Conservation (phyloP, 2,797 vertebrate genomes). For the Coreius guichenoti region DNA sequence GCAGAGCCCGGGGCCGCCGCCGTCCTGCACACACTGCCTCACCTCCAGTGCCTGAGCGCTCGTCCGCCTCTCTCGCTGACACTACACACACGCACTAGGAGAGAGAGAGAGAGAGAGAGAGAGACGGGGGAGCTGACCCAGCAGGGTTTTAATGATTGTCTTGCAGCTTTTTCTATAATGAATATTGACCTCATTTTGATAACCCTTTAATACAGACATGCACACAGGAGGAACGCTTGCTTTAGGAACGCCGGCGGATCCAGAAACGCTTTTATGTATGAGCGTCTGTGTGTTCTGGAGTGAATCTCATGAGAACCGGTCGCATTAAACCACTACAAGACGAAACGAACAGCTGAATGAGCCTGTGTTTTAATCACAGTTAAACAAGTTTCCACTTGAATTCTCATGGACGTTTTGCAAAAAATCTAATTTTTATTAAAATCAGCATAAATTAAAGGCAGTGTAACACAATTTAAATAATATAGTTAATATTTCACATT, state of each 20-base stretch:
- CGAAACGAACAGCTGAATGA: neutral
- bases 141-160: slow-evolving; percentile 40
- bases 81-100: slow-evolving; percentile 39
- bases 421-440: neutral
- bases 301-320: slow-evolving; percentile 1
- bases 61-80: slow-evolving; percentile 73
- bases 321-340: neutral
- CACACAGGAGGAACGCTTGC: neutral
- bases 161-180: slow-evolving; percentile 41
- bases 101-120: too few relatives aligned
- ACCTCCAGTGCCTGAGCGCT: neutral
- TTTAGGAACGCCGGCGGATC: neutral
- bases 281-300: neutral
- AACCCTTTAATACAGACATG: slow-evolving; percentile 19
- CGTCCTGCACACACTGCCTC: slow-evolving; percentile 83
- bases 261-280: neutral
- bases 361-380: neutral
- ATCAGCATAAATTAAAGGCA: neutral
- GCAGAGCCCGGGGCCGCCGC: slow-evolving; percentile 79
- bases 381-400: neutral
- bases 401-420: neutral
- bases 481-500: neutral
- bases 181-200: slow-evolving; percentile 48
- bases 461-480: neutral
- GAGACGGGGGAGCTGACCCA: slow-evolving; percentile 33